Percentiles rank a stretch among this genome's conserved stretches.
Evolutionary conservation across 2,113 vertebrate genomes (phyloP).

Genomic region (Semicossyphus pulcher): DNA sequence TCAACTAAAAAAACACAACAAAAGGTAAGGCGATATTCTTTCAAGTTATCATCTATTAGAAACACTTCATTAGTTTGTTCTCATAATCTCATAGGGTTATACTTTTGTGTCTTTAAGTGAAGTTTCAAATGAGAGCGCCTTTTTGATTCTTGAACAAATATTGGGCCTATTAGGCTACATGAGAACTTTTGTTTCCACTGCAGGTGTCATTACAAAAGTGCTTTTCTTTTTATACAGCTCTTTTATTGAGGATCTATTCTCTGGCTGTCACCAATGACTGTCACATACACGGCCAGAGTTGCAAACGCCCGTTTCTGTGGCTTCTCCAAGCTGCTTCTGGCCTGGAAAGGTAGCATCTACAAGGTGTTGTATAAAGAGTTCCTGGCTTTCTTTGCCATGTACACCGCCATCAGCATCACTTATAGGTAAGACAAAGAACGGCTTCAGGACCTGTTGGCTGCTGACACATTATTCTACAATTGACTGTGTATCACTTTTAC

Average conservation of each 20-base stretch:
- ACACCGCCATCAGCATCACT: constrained; percentile 88
- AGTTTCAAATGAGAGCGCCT: no score
- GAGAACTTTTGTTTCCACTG: not conserved
- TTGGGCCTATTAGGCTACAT: no score
- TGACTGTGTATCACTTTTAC: not conserved
- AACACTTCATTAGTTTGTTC: not conserved
- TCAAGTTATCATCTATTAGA: not conserved
- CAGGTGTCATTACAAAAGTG: not conserved
- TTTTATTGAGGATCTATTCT: not conserved
- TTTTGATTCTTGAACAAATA: not conserved
- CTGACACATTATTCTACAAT: not conserved
- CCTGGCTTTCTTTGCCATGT: constrained; percentile 89
- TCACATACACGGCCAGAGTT: constrained; percentile 92
- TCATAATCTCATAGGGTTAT: no score
- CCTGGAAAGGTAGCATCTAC: constrained; percentile 96
- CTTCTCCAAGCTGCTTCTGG: constrained; percentile 91
- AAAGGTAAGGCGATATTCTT: constrained; percentile 41
- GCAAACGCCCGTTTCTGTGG: constrained; percentile 93
- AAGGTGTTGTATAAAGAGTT: constrained; percentile 94
- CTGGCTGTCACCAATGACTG: constrained; percentile 84
- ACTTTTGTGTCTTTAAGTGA: not conserved
- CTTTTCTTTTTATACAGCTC: not conserved
- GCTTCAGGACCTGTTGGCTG: not conserved
- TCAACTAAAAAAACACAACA: not conserved
- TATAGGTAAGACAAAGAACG: constrained; percentile 85